Evolutionary conservation across 92 coral and sea anemone genomes (phyloP).

Genomic region (Actinernus sp.): DNA sequence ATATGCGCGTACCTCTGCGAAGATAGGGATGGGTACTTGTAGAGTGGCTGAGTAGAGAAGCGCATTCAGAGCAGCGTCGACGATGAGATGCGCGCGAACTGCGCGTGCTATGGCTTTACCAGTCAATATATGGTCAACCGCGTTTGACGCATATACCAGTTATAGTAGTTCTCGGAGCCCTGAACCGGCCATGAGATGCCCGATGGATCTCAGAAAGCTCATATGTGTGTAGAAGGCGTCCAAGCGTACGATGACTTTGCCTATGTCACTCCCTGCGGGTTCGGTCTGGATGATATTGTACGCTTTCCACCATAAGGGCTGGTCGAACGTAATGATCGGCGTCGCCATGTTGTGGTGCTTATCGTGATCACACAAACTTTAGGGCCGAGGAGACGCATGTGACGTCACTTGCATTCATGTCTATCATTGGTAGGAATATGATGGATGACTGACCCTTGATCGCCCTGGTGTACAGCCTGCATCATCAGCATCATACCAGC

Average conservation of each 20-base stretch:
- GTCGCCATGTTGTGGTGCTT: conserved; percentile 4
- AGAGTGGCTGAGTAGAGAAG: too few species aligned
- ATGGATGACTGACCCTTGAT: conserved; percentile 43
- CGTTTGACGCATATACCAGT: conserved; percentile 36
- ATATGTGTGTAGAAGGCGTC: conserved; percentile 46
- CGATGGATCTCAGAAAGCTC: conserved; percentile 50
- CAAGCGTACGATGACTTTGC: conserved; percentile 16
- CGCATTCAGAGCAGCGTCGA: too few species aligned
- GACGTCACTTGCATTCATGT: conserved; percentile 44
- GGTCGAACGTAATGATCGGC: conserved; percentile 58
- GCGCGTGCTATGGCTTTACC: conserved; percentile 14
- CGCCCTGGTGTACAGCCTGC: conserved; percentile 39
- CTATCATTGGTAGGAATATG: conserved; percentile 54
- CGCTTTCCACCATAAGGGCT: conserved; percentile 65
- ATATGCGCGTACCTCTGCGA: too few species aligned
- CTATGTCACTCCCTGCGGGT: conserved; percentile 18
- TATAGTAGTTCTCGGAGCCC: conserved; percentile 40
- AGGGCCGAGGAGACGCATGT: conserved; percentile 17
- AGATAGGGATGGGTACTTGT: too few species aligned
- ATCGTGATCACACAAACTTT: conserved; percentile 10
- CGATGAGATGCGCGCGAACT: too few species aligned
- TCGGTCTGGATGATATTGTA: conserved; percentile 16
- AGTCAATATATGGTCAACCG: conserved; percentile 44
- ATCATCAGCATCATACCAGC: conserved; percentile 61
- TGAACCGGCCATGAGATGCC: conserved; percentile 51